A percentile compares a stretch with the other conserved stretches of the same genome.
Evolutionary conservation across 2,797 vertebrate genomes (phyloP).

Genomic region (Choloepus didactylus): DNA sequence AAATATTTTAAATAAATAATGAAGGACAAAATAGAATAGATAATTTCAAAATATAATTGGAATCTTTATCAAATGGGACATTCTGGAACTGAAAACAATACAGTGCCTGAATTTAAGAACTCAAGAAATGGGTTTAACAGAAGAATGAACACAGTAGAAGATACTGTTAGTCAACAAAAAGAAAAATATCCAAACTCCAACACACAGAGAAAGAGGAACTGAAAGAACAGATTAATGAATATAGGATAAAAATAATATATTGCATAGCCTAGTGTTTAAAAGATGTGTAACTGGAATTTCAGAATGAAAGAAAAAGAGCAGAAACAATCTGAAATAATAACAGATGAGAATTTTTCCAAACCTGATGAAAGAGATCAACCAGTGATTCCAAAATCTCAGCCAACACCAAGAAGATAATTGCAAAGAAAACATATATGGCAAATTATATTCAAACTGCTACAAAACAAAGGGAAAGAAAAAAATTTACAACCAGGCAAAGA

Average conservation of each 20-base stretch:
- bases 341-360: background rate
- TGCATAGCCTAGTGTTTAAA: background rate
- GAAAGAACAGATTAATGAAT: background rate
- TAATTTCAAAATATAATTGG: background rate
- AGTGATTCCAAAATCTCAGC: background rate
- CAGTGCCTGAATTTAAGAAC: background rate
- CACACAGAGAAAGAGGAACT: background rate
- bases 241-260: background rate
- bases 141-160: background rate
- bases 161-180: background rate
- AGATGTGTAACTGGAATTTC: background rate
- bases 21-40: background rate
- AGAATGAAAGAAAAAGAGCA: background rate
- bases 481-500: background rate
- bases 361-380: background rate
- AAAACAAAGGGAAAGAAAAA: background rate
- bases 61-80: background rate
- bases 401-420: background rate
- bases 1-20: constrained; percentile 9
- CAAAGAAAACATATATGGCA: background rate
- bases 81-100: constrained; percentile 24
- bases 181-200: background rate
- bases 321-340: background rate
- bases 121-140: background rate
- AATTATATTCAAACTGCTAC: background rate